Evolutionary conservation across 2,888 invertebrate species (phyloP).

Genomic region (Ditula angustiorana): DNA sequence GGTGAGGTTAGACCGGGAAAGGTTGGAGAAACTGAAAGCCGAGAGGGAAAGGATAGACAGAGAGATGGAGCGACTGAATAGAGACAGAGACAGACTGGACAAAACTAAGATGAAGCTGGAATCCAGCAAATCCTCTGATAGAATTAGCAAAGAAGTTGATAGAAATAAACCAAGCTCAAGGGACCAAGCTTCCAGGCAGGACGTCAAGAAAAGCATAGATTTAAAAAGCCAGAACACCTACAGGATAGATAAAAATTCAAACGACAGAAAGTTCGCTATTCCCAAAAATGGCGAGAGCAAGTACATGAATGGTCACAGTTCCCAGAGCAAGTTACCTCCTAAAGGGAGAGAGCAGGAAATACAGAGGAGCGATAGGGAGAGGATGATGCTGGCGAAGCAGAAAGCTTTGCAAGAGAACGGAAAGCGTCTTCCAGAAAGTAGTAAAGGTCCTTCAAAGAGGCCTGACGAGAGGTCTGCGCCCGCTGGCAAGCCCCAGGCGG

Average conservation of each 20-base stretch:
- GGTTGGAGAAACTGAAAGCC: conserved; percentile 71
- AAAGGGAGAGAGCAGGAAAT: conserved; percentile 60
- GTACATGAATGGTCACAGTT: conserved; percentile 63
- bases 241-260: conserved; percentile 79
- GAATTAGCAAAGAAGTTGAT: conserved; percentile 56
- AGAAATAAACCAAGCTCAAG: conserved; percentile 60
- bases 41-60: conserved; percentile 76
- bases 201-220: conserved; percentile 73
- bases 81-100: conserved; percentile 71
- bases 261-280: conserved; percentile 61
- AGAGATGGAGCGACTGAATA: conserved; percentile 72
- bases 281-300: conserved; percentile 61
- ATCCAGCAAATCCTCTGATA: conserved; percentile 57
- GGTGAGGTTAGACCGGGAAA: conserved; percentile 65
- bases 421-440: conserved; percentile 55
- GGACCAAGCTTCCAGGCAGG: conserved; percentile 54
- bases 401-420: conserved; percentile 54
- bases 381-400: conserved; percentile 54
- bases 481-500: conserved; percentile 53
- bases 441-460: conserved; percentile 55
- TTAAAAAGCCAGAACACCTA: conserved; percentile 79
- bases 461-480: conserved; percentile 60
- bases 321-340: conserved; percentile 66
- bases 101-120: conserved; percentile 72
- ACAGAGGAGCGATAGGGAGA: conserved; percentile 60